phyloP scores from a whole-genome alignment of 2,113 vertebrate species.

The Chionis minor region DNA sequence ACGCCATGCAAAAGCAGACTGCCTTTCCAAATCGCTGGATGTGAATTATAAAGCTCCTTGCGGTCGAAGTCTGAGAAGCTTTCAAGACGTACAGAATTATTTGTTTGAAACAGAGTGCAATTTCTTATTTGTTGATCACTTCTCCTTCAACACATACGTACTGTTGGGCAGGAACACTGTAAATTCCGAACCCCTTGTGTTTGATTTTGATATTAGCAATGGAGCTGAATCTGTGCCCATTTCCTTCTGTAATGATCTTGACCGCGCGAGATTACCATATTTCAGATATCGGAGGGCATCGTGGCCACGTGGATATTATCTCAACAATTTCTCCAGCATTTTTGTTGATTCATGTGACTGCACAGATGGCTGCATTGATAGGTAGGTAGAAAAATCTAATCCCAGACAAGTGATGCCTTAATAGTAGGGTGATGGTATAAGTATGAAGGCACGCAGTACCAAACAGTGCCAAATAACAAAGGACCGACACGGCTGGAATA shows the following conservation, averaged over 20 bases:
- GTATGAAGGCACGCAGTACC: fast-evolving
- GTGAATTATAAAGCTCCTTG: slow-evolving; percentile 90
- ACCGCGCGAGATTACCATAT: slow-evolving; percentile 66
- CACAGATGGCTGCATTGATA: slow-evolving; percentile 82
- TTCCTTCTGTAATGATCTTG: slow-evolving; percentile 80
- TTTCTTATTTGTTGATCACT: slow-evolving; percentile 86
- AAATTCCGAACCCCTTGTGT: slow-evolving; percentile 58
- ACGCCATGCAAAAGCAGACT: slow-evolving; percentile 71
- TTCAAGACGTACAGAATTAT: slow-evolving; percentile 82
- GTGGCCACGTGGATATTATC: slow-evolving; percentile 87
- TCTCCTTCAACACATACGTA: slow-evolving; percentile 86
- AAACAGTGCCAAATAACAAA: neutral
- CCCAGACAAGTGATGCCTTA: neutral
- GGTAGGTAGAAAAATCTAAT: slow-evolving; percentile 40
- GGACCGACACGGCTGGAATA: fast-evolving
- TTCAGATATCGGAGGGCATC: slow-evolving; percentile 90
- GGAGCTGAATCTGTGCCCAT: slow-evolving; percentile 84
- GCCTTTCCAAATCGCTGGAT: slow-evolving; percentile 56
- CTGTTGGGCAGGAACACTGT: slow-evolving; percentile 69
- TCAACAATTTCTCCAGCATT: slow-evolving; percentile 75
- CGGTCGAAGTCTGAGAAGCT: slow-evolving; percentile 81
- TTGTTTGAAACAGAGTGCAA: slow-evolving; percentile 81
- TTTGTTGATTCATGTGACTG: slow-evolving; percentile 88
- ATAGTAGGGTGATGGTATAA: neutral
- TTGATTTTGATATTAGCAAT: slow-evolving; percentile 85